Base-by-base conservation (phyloP, 2,888 invertebrate genomes). In the Pseudeuparius sepicola region DNA sequence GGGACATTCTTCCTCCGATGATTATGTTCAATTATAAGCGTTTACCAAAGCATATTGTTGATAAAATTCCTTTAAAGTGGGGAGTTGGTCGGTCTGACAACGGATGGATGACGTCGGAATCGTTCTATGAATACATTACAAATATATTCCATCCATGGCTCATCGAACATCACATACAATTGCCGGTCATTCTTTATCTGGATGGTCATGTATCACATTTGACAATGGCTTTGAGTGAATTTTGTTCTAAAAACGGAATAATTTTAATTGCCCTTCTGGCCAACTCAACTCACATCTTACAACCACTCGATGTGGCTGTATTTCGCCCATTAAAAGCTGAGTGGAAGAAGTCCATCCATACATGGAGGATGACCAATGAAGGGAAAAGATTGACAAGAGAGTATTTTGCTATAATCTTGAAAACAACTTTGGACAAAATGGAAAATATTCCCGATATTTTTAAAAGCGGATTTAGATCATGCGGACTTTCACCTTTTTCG, bases 141-240 rank as follows among this genome's bases (percentile, higher is more conserved):
- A n/a, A n/a, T n/a, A n/a, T n/a, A n/a, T n/a, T n/a, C n/a, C n/a
- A n/a, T n/a, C n/a, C n/a, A n/a, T n/a, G n/a, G n/a, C n/a, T n/a
- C n/a, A n/a, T n/a, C n/a, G n/a, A n/a, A n/a, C 39, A 41, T 37
- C 39, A 35, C 30, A 28, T 43, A 30, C 31, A 43, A 31, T 31
- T 41, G 29, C 33, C 39, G 17, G 30, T 37, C 15, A 27, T 43
- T 18, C 32, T 34, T 13, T 16, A 38, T 24, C 34, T 42, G n/a
- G 34, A 40, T 40, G 34, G 37, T n/a, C n/a, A 25, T 29, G 37
- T 30, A 20, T 40, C 40, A n/a, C 39, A 41, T 24, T 31, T 40
- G 6, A 36, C 39, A 3, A 34, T 31, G 24, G 15, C 36, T 39
- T 17, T 36, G 3, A 39, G 36, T 31, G 34, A 35, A 14, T 42